A percentile compares a stretch with the other conserved stretches of the same genome.
phyloP scores from a whole-genome alignment of 2,113 vertebrate genomes.

The Anarrhichthys ocellatus region DNA sequence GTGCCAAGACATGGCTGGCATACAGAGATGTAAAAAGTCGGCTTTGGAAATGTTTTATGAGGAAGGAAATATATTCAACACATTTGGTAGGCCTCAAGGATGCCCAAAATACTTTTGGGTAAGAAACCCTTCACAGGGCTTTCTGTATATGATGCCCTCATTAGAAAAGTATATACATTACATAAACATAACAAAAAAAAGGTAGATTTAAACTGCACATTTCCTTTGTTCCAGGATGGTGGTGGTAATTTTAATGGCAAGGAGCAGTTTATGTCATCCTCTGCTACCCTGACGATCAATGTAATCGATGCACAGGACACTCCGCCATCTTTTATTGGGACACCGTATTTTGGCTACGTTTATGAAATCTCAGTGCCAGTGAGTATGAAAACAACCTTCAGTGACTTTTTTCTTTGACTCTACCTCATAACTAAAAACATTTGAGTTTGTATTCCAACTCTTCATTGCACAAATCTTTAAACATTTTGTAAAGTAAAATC shows the following conservation, averaged over 20 bases:
- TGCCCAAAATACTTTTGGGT: neutral
- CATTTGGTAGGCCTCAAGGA: neutral
- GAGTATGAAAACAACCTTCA: constrained; percentile 68
- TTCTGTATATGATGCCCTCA: neutral
- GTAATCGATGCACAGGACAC: constrained; percentile 94
- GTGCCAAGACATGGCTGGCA: neutral
- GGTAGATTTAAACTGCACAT: neutral
- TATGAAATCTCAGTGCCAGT: constrained; percentile 92
- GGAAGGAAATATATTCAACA: neutral
- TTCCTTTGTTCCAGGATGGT: constrained; percentile 86
- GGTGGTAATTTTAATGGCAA: constrained; percentile 91
- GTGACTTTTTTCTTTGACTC: neutral
- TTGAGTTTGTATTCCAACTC: neutral
- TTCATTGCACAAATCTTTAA: neutral
- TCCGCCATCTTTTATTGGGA: constrained; percentile 90
- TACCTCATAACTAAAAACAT: neutral
- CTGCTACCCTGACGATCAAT: constrained; percentile 90
- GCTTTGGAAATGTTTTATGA: neutral
- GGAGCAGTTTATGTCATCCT: constrained; percentile 89
- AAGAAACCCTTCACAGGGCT: neutral
- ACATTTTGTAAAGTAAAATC: neutral
- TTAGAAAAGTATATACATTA: neutral
- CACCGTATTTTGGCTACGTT: constrained; percentile 93
- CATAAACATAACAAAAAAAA: neutral
- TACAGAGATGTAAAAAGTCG: neutral